A percentile compares a stretch with the other conserved stretches of the same genome.
Conservation (phyloP, 1,140 invertebrate genomes). For the Octopus sinensis region DNA sequence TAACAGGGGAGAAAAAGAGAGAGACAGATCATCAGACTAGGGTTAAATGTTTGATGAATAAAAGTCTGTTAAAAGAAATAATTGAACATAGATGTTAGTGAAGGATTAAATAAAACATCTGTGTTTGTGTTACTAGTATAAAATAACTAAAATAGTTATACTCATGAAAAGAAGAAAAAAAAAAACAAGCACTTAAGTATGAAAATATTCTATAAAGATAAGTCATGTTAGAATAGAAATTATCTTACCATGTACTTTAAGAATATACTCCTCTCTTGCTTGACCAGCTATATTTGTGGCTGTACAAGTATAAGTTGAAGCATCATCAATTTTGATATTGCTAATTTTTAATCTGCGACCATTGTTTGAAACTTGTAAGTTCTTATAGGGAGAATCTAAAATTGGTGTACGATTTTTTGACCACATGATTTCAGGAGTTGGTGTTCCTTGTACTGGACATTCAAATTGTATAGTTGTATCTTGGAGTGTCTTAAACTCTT, state of each 20-base stretch:
- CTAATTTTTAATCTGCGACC: conserved; percentile 52
- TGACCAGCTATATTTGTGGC: conserved; percentile 59
- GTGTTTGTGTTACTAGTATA: background rate
- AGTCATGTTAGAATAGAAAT: background rate
- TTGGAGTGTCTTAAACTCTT: conserved; percentile 39
- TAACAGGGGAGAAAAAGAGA: too few relatives aligned
- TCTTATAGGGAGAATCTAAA: conserved; percentile 44
- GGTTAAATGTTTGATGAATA: too few relatives aligned
- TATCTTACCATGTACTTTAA: conserved; percentile 51
- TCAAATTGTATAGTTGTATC: conserved; percentile 49
- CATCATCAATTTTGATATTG: conserved; percentile 54
- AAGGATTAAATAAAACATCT: too few relatives aligned
- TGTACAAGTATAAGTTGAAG: conserved; percentile 59
- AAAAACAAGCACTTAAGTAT: background rate
- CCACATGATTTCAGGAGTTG: conserved; percentile 60
- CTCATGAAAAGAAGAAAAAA: background rate
- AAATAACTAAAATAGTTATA: background rate
- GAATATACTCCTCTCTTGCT: conserved; percentile 48
- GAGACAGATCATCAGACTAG: too few relatives aligned
- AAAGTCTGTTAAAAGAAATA: too few relatives aligned
- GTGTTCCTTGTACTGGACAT: conserved; percentile 59
- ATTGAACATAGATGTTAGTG: too few relatives aligned
- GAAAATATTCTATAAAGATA: background rate
- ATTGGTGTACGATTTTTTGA: conserved; percentile 43
- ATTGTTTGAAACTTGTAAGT: conserved; percentile 34